Evolutionary conservation across 2,888 invertebrate genomes (phyloP).

Genomic region (Melanophora roralis): DNA sequence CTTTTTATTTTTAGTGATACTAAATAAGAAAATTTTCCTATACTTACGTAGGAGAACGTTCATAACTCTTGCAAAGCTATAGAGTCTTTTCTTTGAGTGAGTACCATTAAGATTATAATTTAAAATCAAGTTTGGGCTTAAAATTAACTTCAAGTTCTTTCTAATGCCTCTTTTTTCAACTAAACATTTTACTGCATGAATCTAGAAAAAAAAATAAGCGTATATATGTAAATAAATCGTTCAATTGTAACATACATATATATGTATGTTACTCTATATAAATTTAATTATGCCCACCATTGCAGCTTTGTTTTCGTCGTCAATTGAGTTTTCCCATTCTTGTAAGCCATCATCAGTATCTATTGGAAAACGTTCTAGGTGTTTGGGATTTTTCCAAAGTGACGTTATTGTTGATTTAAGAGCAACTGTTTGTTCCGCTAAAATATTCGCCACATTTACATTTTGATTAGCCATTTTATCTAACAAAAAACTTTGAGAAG

Average conservation of each 20-base stretch:
- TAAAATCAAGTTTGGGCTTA: background rate
- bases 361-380: background rate
- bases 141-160: background rate
- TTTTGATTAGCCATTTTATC: background rate
- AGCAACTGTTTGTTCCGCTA: background rate
- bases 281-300: background rate
- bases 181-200: background rate
- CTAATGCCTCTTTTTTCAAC: background rate
- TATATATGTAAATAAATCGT: too few relatives aligned
- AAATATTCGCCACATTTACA: background rate
- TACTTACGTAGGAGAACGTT: background rate
- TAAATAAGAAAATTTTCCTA: background rate
- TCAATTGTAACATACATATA: too few relatives aligned
- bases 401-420: background rate
- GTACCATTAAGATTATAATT: background rate
- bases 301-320: constrained; percentile 3
- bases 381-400: background rate
- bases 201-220: background rate
- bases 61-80: background rate
- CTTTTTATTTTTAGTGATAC: too few relatives aligned
- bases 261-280: background rate
- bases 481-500: background rate
- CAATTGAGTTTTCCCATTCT: background rate
- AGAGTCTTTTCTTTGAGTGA: background rate
- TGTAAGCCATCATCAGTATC: background rate